phyloP scores from a whole-genome alignment of 2,888 invertebrate species.

The Apodemia zela region DNA sequence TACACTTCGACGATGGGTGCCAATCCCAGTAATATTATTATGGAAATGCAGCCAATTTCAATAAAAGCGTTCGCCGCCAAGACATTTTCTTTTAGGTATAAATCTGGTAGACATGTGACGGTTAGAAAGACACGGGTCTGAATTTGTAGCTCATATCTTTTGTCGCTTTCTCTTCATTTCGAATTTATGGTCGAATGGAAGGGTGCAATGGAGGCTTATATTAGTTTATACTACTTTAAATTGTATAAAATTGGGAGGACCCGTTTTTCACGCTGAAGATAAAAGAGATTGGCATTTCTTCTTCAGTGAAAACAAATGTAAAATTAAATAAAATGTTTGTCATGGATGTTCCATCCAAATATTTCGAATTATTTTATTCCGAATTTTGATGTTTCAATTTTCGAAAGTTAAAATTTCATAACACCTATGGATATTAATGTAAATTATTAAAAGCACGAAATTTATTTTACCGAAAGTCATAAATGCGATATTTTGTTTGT shows the following conservation, averaged over 20 bases:
- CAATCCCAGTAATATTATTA: slow-evolving; percentile 78
- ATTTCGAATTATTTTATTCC: too few species aligned
- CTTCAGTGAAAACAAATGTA: too few species aligned
- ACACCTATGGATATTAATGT: too few species aligned
- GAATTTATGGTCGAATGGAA: slow-evolving; percentile 45
- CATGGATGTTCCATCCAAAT: too few species aligned
- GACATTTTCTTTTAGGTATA: slow-evolving; percentile 63
- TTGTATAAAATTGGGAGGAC: not conserved
- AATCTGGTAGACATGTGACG: slow-evolving; percentile 65
- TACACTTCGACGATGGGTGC: slow-evolving; percentile 70
- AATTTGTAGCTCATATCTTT: slow-evolving; percentile 67
- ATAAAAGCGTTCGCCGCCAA: slow-evolving; percentile 70
- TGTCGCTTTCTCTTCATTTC: slow-evolving; percentile 47
- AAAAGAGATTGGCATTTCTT: not conserved
- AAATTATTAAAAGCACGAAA: too few species aligned
- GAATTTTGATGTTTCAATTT: too few species aligned
- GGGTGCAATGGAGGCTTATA: slow-evolving; percentile 32
- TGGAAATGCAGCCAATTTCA: slow-evolving; percentile 77
- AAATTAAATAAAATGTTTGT: too few species aligned
- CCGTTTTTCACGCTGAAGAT: not conserved
- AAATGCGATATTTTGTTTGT: too few species aligned
- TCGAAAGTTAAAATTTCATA: too few species aligned
- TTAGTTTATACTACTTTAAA: slow-evolving; percentile 2
- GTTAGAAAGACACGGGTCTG: slow-evolving; percentile 53
- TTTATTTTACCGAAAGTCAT: too few species aligned